Evolutionary conservation across 2,797 vertebrate species (phyloP), one percentile per base, ranked within the genome.

Genomic region (Thalassophryne amazonica): DNA sequence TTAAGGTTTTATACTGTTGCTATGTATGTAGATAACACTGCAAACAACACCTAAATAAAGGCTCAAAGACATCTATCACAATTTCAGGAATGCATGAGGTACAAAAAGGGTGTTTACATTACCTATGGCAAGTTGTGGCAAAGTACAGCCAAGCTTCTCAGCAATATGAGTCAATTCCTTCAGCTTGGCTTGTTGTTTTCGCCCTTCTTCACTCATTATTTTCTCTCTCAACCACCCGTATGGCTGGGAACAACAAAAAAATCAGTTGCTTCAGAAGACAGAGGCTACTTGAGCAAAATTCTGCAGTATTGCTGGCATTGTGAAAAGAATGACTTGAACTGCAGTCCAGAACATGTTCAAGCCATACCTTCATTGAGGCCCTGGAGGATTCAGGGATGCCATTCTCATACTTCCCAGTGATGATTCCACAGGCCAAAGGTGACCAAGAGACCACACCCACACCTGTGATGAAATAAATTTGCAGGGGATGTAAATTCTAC

Each of bases 391-490:
- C 96, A 42, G 97, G 96, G 47, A 99, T 91, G 1, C 95, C 97
- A 0, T 94, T 97, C 51, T 97, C 94, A 0, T 99, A 99, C 87
- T 99, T 99, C 59, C 97, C 97, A 30, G 97, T 97, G 86, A 99
- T 98, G 81, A 99, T 95, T 49, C 97, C 97, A 61, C 97, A 98
- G 65, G 97, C 97, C 36, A 99, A 87, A 1, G 97, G 97, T 11
- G 97, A 99, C 97, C 97, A 99, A 0, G 97, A 98, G 77, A 99
- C 95, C n/a, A 97, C 97, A 10, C 97, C 96, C 4, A 99, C 96
- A 28, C 97, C 97, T 99, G 55, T 7, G 27, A 56, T 3, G n/a
- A 9, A 23, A 52, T 34, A 69, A 15, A 6, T 48, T 17, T 69
- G 36, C 56, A 43, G 11, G 14, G 6, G 12, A 34, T 9, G n/a